Conservation (phyloP, 2,888 invertebrate species). For the Fragum fragum region DNA sequence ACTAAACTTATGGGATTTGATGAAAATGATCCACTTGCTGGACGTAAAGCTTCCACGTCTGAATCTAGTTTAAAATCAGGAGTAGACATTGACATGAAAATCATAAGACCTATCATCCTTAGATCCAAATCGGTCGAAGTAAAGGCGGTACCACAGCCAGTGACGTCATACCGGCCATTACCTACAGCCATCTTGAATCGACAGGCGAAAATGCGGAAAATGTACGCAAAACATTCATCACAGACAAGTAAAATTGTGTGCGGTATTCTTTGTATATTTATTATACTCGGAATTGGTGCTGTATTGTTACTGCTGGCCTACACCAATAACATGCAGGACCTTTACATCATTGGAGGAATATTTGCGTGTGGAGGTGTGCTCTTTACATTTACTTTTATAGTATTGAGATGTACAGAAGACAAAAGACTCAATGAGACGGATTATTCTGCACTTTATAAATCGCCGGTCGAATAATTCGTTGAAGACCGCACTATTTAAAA, state of each 20-base stretch:
- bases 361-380: slow-evolving; percentile 42
- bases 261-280: slow-evolving; percentile 38
- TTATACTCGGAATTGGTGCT: slow-evolving; percentile 44
- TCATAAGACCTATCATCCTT: background rate
- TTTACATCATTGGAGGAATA: slow-evolving; percentile 54
- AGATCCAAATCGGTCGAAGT: background rate
- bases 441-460: slow-evolving; percentile 44
- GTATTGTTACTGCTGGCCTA: slow-evolving; percentile 31
- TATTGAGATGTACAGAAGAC: slow-evolving; percentile 29
- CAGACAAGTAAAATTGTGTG: slow-evolving; percentile 44
- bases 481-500: too few relatives aligned
- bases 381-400: slow-evolving; percentile 40
- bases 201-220: slow-evolving; percentile 20
- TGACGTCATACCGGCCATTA: slow-evolving; percentile 14
- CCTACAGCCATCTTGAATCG: slow-evolving; percentile 15
- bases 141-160: background rate
- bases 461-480: background rate
- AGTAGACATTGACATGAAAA: background rate
- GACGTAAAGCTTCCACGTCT: background rate
- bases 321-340: slow-evolving; percentile 34
- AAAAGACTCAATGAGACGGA: slow-evolving; percentile 14
- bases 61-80: background rate
- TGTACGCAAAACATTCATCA: slow-evolving; percentile 40
- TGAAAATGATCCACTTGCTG: background rate
- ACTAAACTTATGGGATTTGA: slow-evolving; percentile 11